Evolutionary conservation across 2,113 vertebrate genomes (phyloP).

Genomic region (Sporophila hypoxantha): DNA sequence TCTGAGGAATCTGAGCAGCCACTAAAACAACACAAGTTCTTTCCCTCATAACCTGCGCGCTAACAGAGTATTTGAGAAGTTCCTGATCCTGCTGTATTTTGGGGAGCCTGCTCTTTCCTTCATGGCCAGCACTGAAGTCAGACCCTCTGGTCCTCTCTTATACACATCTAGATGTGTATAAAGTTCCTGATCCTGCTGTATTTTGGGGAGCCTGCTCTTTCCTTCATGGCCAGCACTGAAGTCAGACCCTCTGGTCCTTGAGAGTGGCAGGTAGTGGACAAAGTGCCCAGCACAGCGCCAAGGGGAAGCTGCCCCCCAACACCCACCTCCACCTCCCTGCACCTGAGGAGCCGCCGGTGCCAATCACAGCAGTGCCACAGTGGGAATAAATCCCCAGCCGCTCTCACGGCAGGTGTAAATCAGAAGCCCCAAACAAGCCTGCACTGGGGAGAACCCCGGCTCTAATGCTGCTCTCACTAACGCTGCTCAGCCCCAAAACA

Average conservation of each 20-base stretch:
- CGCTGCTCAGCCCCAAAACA: neutral
- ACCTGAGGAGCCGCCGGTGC: neutral
- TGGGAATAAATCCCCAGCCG: neutral
- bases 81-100: neutral
- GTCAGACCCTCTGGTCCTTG: accelerated
- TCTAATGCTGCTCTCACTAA: neutral
- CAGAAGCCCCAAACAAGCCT: neutral
- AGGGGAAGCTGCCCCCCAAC: neutral
- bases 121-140: accelerated
- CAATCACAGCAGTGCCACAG: neutral
- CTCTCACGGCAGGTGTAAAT: neutral
- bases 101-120: neutral
- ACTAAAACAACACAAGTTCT: neutral
- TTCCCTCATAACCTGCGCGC: neutral
- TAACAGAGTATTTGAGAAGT: neutral
- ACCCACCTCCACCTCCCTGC: neutral
- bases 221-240: neutral
- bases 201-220: neutral
- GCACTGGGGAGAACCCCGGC: too few species aligned
- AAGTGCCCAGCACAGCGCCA: neutral
- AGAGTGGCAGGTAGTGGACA: neutral
- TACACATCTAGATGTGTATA: too few species aligned
- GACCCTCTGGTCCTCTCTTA: neutral
- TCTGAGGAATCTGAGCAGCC: neutral
- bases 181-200: neutral